Conservation (phyloP, 2,888 invertebrate species). For the Mimas tiliae region DNA sequence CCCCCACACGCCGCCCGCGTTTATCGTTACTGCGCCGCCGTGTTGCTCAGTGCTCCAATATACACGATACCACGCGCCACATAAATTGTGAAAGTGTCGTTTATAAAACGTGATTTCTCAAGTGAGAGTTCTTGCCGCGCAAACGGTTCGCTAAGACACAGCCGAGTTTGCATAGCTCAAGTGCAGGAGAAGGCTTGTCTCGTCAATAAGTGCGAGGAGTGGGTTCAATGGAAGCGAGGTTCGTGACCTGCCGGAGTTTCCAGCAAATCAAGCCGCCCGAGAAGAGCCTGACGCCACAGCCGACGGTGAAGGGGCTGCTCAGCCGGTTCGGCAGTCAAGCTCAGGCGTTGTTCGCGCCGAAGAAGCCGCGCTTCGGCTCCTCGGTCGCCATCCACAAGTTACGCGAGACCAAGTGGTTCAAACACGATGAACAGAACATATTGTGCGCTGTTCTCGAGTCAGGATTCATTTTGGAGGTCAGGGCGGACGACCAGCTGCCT, state of each 20-base stretch:
- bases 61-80: conserved; percentile 67
- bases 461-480: conserved; percentile 89
- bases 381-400: conserved; percentile 89
- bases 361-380: conserved; percentile 84
- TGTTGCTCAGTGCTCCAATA: conserved; percentile 59
- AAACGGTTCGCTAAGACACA: conserved; percentile 43
- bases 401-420: conserved; percentile 90
- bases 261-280: conserved; percentile 84
- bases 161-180: conserved; percentile 45
- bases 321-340: conserved; percentile 84
- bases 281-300: conserved; percentile 79
- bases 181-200: conserved; percentile 69
- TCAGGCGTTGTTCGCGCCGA: conserved; percentile 81
- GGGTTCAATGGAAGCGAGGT: conserved; percentile 85
- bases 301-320: conserved; percentile 80
- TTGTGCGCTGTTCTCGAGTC: conserved; percentile 89
- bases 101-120: conserved; percentile 69
- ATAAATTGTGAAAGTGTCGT: conserved; percentile 80
- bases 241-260: conserved; percentile 83
- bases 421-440: conserved; percentile 88
- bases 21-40: conserved; percentile 68
- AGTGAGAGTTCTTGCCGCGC: conserved; percentile 73
- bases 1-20: conserved; percentile 79
- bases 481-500: conserved; percentile 78
- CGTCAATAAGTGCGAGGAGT: conserved; percentile 65